Percentiles rank a stretch among this genome's conserved stretches.
These are phyloP conservation scores for Phlogophora meticulosa DNA, from an alignment of 2,888 invertebrate species.

Conservation along the genomic window DNA sequence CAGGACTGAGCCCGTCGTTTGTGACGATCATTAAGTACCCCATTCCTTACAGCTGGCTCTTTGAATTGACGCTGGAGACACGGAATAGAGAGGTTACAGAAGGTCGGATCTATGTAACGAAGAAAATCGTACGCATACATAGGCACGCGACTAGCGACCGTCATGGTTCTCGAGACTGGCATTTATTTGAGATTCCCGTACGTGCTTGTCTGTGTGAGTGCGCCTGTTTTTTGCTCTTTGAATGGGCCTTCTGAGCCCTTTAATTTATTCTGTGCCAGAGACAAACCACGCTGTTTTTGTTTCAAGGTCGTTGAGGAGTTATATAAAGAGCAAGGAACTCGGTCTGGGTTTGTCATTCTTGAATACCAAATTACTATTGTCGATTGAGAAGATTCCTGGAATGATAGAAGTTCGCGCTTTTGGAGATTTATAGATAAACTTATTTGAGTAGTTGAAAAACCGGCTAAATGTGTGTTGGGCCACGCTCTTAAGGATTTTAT, in stretches of 20 bases:
- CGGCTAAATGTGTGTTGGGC: too few relatives aligned
- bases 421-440: not conserved
- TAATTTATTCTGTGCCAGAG: slow-evolving; percentile 4
- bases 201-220: not conserved
- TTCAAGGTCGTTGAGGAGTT: slow-evolving; percentile 53
- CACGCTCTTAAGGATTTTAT: too few relatives aligned
- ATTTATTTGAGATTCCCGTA: not conserved
- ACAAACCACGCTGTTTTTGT: slow-evolving; percentile 54
- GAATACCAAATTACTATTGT: slow-evolving; percentile 22
- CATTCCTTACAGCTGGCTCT: slow-evolving; percentile 62
- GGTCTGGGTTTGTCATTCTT: slow-evolving; percentile 10
- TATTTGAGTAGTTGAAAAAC: too few relatives aligned
- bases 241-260: slow-evolving; percentile 2
- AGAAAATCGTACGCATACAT: not conserved
- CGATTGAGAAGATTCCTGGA: slow-evolving; percentile 14
- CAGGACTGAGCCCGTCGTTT: slow-evolving; percentile 44
- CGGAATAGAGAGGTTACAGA: not conserved
- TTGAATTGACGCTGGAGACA: slow-evolving; percentile 45
- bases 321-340: slow-evolving; percentile 35
- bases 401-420: not conserved
- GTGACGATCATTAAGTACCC: slow-evolving; percentile 57
- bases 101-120: not conserved
- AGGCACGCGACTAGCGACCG: not conserved
- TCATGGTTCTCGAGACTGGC: not conserved
- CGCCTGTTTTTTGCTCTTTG: not conserved